Evolutionary conservation across 2,113 vertebrate species (phyloP).

Genomic region (Chiloscyllium plagiosum): DNA sequence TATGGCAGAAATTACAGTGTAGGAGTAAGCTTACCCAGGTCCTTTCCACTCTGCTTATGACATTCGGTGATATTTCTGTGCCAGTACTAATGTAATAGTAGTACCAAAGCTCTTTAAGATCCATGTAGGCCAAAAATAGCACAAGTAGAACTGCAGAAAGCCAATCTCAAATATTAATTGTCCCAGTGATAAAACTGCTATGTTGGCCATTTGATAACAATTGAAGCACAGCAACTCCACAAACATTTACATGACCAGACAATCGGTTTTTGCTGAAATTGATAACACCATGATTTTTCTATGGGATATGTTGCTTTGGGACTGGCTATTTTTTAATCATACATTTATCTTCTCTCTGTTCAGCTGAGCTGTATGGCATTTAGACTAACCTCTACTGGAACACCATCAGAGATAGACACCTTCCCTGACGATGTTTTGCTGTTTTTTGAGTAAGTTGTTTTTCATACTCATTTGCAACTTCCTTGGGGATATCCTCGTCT

Average conservation of each 20-base stretch:
- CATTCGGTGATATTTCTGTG: neutral
- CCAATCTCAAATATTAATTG: neutral
- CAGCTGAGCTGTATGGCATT: constrained; percentile 15
- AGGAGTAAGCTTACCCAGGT: neutral
- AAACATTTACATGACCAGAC: neutral
- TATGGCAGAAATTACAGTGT: too few species aligned
- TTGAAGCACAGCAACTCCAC: neutral
- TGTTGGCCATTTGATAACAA: too few species aligned
- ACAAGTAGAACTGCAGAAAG: neutral
- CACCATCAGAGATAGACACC: neutral
- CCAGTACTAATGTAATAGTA: neutral
- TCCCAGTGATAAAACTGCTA: neutral
- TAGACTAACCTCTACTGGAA: neutral
- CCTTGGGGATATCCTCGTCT: too few species aligned
- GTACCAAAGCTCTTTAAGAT: too few species aligned
- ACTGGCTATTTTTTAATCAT: neutral
- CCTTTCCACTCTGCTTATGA: neutral
- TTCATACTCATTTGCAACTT: neutral
- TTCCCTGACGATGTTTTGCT: neutral
- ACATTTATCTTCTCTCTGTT: neutral
- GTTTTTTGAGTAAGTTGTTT: constrained; percentile 23
- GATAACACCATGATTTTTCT: neutral
- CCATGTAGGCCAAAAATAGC: neutral
- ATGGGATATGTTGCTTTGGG: neutral
- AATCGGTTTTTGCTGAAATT: neutral